These are phyloP conservation scores for Aromia moschata DNA, from an alignment of 2,888 invertebrate genomes.

Conservation along the genomic window DNA sequence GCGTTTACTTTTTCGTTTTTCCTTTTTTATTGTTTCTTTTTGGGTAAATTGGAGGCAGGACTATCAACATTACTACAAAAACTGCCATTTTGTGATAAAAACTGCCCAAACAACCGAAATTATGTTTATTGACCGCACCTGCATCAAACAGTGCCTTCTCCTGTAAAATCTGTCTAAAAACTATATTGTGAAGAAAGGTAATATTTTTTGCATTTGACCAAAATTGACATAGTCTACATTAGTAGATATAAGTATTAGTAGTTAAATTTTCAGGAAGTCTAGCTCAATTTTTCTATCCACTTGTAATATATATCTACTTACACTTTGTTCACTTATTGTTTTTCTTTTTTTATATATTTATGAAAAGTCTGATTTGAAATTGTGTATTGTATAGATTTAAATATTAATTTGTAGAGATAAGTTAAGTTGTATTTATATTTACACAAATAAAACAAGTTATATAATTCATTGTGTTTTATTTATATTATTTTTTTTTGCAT, in stretches of 20 bases:
- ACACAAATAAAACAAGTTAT: conserved; percentile 46
- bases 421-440: conserved; percentile 53
- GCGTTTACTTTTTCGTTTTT: neutral
- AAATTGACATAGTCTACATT: conserved; percentile 45
- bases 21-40: conserved; percentile 7
- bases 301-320: conserved; percentile 39
- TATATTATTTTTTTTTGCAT: neutral
- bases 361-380: conserved; percentile 53
- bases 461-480: conserved; percentile 12
- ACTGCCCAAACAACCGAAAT: conserved; percentile 54
- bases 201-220: conserved; percentile 59
- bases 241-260: conserved; percentile 41
- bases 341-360: conserved; percentile 38
- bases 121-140: conserved; percentile 49
- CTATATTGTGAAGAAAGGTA: conserved; percentile 43
- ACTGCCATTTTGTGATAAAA: conserved; percentile 59
- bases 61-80: conserved; percentile 19
- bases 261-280: conserved; percentile 45
- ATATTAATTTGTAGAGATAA: conserved; percentile 44
- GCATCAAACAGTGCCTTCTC: conserved; percentile 58
- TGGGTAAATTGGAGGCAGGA: conserved; percentile 23
- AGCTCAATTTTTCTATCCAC: conserved; percentile 56
- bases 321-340: conserved; percentile 27
- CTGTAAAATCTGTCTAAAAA: conserved; percentile 49
- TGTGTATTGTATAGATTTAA: conserved; percentile 49